Evolutionary conservation across 53 echinoderm and acorn worm genomes (phyloP), one percentile per base, ranked within the genome.

Genomic region (Antedon mediterranea): DNA sequence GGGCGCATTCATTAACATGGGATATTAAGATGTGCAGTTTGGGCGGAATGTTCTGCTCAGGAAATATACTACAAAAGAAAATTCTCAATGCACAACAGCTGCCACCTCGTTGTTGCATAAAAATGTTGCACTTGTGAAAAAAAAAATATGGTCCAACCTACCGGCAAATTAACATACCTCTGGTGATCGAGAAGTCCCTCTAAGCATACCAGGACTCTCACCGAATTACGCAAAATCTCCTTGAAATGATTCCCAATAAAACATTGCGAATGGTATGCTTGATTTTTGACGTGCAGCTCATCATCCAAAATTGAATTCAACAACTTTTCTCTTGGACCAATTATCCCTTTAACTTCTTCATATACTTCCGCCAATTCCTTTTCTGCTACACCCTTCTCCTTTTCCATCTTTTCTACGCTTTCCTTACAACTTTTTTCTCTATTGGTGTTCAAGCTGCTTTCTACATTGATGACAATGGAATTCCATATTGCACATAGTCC

Each of bases 171-270:
- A 30, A 29, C n/a, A n/a, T 76, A 82, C 34, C 41, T 76, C 26
- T 32, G 3, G 0, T 71, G 6, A 5, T 82, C 77, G 32, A 23
- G 20, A 32, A 28, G 4, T 3, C 77, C 82, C 0, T 43, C 32
- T 0, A 71, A 31, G 34, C 34, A 71, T 57, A 20, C 43, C 41
- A 44, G 5, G 1, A 82, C 20, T 32, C 43, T 43, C 8, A 74
- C 43, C 3, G 74, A 43, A 13, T 43, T 27, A 15, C 43, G 44
- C 15, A 85, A 28, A 5, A 82, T 82, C 20, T 43, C 82, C 32
- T 82, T 82, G 79, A 82, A 85, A 78, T 85, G 86, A 43, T 85
- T 81, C 7, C 86, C 81, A 15, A 81, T 86, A 73, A 81, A 85
- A 43, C 86, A 78, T 33, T 82, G 43, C 7, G 78, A 82, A 29